These are phyloP conservation scores for Lontra canadensis DNA, from an alignment of 2,113 vertebrate species.

Conservation along the genomic window DNA sequence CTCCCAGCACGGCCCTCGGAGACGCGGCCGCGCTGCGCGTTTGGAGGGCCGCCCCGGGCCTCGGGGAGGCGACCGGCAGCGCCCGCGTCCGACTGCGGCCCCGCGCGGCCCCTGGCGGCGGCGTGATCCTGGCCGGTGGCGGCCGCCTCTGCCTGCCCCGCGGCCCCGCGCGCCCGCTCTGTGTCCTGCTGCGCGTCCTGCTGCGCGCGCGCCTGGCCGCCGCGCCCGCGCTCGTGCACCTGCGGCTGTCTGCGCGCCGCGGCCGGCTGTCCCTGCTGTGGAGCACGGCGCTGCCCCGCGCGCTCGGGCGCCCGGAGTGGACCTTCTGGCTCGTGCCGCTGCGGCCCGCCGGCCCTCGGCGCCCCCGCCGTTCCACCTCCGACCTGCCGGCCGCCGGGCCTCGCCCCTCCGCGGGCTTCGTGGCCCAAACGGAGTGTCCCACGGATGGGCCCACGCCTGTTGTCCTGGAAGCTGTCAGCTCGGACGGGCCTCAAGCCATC, in stretches of 20 bases:
- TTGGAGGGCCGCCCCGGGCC: neutral
- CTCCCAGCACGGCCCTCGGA: rapidly evolving
- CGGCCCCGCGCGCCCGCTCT: no score
- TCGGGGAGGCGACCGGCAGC: neutral
- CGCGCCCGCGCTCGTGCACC: conserved; percentile 51
- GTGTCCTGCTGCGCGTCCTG: conserved; percentile 41
- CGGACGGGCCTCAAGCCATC: neutral
- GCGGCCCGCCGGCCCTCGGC: rapidly evolving
- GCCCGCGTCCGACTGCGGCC: neutral
- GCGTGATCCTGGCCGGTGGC: no score
- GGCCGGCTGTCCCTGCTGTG: conserved; percentile 57
- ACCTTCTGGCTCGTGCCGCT: conserved; percentile 54
- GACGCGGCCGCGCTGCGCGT: neutral
- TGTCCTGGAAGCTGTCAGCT: neutral
- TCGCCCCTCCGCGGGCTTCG: neutral
- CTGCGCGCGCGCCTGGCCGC: conserved; percentile 53
- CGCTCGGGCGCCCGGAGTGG: conserved; percentile 38
- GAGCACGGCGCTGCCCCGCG: conserved; percentile 70
- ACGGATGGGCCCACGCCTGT: rapidly evolving
- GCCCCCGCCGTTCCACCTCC: conserved; percentile 17
- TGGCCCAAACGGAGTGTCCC: conserved; percentile 61
- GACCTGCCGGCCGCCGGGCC: neutral
- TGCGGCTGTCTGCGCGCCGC: neutral
- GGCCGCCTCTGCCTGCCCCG: no score
- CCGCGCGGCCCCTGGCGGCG: no score